Base-by-base conservation (phyloP, 1,140 invertebrate species). In the Lerema accius region DNA sequence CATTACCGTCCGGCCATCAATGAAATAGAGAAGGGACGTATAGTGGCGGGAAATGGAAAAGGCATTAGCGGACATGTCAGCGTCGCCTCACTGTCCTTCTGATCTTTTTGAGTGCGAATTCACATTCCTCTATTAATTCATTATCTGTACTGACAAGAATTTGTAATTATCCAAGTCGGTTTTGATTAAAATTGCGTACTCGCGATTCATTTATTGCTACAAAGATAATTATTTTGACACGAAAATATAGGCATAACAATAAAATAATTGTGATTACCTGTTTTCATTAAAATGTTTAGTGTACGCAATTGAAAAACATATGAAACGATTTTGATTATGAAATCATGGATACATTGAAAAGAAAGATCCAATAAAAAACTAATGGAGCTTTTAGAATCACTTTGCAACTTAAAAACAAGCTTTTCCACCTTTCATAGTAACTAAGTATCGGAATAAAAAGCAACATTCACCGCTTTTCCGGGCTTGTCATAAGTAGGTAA, bases 51-150 rank as follows among this genome's bases (percentile, higher is more conserved):
- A 88, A 91, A 91, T 91, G 89, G 89, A 89, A 91, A 90, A 91
- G 84, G 89, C 89, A 91, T 91, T 91, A 91, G 85, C 88, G 85
- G 84, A 89, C 86, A 84, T 89, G 82, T 85, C 87, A 85, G 81
- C 74, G 77, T 73, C 85, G 81, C 79, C 83, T 87, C 85, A 79
- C 73, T 76, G 84, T 87, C 82, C 86, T 84, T 84, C 80, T 82
- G 79, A 32, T 32, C 83, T 85, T 85, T 89, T 79, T 86, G 82
- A 84, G 83, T 80, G 80, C 87, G 86, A 87, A 87, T 85, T 87
- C 86, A 87, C 82, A 86, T 82, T 75, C 78, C 82, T 80, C 79
- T 77, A 69, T 60, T 69, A 14, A 58, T 59, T 78, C 61, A 48
- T 37, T 51, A 67, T 71, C 28, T 35, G 53, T 67, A 32, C 26